Percentiles rank a stretch among this genome's conserved stretches.
Evolutionary conservation across 2,888 invertebrate genomes (phyloP).

Genomic region (Molanna angustata): DNA sequence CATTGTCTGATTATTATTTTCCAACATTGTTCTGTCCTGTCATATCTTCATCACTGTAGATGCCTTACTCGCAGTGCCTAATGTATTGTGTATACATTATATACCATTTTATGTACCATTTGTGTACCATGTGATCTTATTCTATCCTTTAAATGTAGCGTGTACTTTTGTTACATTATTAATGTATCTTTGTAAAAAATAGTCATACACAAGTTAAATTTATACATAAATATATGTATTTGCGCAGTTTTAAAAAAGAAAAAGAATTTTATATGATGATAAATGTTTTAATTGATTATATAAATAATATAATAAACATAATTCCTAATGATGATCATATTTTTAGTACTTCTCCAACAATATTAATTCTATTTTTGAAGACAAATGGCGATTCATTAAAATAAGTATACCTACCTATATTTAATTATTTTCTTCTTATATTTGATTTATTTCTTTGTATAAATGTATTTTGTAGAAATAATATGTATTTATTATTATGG

Average conservation of each 20-base stretch:
- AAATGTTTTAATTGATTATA: conserved; percentile 17
- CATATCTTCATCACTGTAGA: conserved; percentile 72
- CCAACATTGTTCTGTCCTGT: conserved; percentile 38
- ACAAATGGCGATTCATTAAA: too few species aligned
- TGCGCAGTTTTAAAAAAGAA: conserved; percentile 23
- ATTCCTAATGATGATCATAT: too few species aligned
- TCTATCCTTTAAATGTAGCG: conserved; percentile 33
- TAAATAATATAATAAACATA: too few species aligned
- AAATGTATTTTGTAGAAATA: too few species aligned
- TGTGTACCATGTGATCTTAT: conserved; percentile 34
- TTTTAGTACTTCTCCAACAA: too few species aligned
- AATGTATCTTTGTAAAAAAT: conserved; percentile 36
- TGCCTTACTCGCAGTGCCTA: conserved; percentile 86
- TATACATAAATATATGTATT: conserved; percentile 14
- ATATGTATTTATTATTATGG: too few species aligned
- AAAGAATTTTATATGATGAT: conserved; percentile 23
- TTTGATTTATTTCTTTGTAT: too few species aligned
- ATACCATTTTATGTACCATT: conserved; percentile 33
- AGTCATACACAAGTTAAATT: conserved; percentile 33
- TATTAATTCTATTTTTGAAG: too few species aligned
- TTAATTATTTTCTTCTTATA: too few species aligned
- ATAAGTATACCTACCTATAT: too few species aligned
- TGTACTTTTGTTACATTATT: conserved; percentile 30
- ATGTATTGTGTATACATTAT: conserved; percentile 48
- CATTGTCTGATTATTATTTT: too few species aligned